Evolutionary conservation across 2,888 invertebrate species (phyloP).

Genomic region (Boloria selene): DNA sequence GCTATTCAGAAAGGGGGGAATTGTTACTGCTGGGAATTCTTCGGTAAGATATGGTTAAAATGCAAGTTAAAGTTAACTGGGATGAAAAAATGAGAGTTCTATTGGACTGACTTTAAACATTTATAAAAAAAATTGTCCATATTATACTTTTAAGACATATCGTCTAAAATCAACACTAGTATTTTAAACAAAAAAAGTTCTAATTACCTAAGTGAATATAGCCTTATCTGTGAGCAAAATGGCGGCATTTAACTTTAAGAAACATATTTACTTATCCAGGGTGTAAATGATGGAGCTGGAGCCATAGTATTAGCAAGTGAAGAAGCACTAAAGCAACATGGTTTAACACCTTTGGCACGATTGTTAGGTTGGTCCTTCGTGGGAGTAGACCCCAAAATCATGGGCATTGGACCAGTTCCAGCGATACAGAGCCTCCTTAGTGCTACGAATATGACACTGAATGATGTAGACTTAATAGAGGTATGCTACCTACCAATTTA

Average conservation of each 20-base stretch:
- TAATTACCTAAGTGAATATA: too few relatives aligned
- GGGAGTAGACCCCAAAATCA: constrained; percentile 97
- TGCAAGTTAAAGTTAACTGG: too few relatives aligned
- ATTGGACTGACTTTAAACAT: too few relatives aligned
- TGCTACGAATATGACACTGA: constrained; percentile 88
- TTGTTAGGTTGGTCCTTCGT: constrained; percentile 94
- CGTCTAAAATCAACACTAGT: too few relatives aligned
- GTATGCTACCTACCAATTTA: constrained; percentile 65
- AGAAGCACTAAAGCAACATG: constrained; percentile 87
- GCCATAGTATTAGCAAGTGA: constrained; percentile 95
- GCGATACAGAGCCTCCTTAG: constrained; percentile 94
- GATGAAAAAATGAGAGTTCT: too few relatives aligned
- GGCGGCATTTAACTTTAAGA: too few relatives aligned
- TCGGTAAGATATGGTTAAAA: constrained; percentile 85
- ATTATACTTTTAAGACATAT: too few relatives aligned
- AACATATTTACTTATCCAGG: constrained; percentile 76
- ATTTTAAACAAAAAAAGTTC: too few relatives aligned
- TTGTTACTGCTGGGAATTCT: constrained; percentile 96
- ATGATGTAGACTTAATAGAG: constrained; percentile 96
- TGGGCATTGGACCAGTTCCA: constrained; percentile 98
- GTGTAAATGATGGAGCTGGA: constrained; percentile 98
- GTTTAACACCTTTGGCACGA: constrained; percentile 94
- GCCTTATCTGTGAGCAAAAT: too few relatives aligned
- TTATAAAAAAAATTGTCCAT: too few relatives aligned
- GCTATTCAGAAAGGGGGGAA: constrained; percentile 96